Conservation (phyloP, 2,797 vertebrate genomes). For the Neomorphus geoffroyi region DNA sequence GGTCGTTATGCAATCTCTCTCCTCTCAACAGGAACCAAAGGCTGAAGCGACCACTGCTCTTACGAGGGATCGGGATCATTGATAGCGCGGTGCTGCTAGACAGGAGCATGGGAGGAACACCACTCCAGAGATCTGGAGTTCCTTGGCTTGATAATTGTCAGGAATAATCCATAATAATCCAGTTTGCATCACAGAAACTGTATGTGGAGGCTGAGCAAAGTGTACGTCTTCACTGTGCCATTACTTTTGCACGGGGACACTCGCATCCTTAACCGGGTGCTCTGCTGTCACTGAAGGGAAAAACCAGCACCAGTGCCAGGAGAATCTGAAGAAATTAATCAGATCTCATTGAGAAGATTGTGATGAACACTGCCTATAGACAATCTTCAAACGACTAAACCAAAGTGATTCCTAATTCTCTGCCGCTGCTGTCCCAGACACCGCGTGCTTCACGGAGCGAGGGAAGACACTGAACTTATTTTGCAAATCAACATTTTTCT, state of each 20-base stretch:
- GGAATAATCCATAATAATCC: background rate
- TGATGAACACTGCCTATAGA: background rate
- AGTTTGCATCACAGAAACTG: background rate
- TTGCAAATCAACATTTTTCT: background rate
- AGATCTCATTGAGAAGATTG: background rate
- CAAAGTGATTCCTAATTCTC: background rate
- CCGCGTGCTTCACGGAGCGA: background rate
- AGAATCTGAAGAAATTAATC: background rate
- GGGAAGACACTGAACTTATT: background rate
- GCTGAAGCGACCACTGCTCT: background rate
- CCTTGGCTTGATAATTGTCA: background rate
- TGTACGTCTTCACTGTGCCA: fast-evolving
- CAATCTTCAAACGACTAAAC: background rate
- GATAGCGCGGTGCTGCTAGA: background rate
- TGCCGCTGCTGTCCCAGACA: background rate
- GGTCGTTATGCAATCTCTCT: no score
- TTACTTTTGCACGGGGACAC: background rate
- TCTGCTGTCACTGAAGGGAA: background rate
- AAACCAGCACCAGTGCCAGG: background rate
- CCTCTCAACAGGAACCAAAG: background rate
- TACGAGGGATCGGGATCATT: background rate
- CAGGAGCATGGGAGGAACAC: background rate
- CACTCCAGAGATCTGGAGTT: background rate
- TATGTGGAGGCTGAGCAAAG: background rate
- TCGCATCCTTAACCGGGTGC: background rate